Evolutionary conservation across 2,797 vertebrate species (phyloP), one percentile per base, ranked within the genome.

Genomic region (Anolis apletophallus): DNA sequence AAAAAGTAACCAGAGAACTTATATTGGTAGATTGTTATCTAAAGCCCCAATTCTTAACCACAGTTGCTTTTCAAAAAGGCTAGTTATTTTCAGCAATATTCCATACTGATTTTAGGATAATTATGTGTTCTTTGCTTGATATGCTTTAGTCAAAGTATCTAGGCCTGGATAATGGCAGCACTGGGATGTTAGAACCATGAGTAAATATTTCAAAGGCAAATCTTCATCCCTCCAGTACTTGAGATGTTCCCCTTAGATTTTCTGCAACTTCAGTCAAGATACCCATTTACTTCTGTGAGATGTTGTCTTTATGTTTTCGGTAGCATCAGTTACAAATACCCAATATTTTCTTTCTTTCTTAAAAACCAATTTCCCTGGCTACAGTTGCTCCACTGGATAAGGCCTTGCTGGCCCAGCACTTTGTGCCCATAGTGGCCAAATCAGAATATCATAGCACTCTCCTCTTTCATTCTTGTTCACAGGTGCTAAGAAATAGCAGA

Each of bases 271-370:
- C 55, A 57, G 57, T 57, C 34, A 85, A 86, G 84, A 84, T 1
- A 21, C 17, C 88, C 75, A 64, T 93, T 91, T 90, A 87, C 91
- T 61, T 74, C 87, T 90, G 16, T 76, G 82, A 91, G 93, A 91
- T 82, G 75, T 55, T 46, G n/a, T 59, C 55, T 72, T 32, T 46
- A 8, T 46, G 46, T 46, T 19, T 40, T 26, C 1, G 57, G 19
- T 52, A 19, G 52, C 77, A 23, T 1, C n/a, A 68, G 11, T 82
- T 92, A 59, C 29, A 85, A 76, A 72, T 87, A 34, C 72, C 90
- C 84, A 26, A 46, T n/a, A 85, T 32, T 50, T 40, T 52, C n/a
- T 75, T 85, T 14, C 2, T 2, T 91, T 92, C 87, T 80, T 91
- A 79, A 57, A 26, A 57, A 71, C 34, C 0, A 0, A 0, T 64